These are phyloP conservation scores for Sarcophaga rosellei DNA, from an alignment of 2,888 invertebrate genomes.

Conservation along the genomic window DNA sequence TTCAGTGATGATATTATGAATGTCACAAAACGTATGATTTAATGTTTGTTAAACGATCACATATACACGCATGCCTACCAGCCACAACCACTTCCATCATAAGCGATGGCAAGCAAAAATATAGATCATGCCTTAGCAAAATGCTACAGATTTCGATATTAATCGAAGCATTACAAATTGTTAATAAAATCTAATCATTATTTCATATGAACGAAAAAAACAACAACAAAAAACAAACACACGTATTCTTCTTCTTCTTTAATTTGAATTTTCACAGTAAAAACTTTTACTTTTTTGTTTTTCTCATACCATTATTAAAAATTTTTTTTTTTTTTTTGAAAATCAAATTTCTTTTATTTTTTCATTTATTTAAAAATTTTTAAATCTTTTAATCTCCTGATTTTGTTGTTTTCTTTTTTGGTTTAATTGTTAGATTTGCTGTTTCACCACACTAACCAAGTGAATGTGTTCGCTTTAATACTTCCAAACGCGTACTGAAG, in stretches of 20 bases:
- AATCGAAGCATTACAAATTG: constrained; percentile 78
- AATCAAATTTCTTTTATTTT: constrained; percentile 32
- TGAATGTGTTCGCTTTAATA: constrained; percentile 48
- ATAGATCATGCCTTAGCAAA: not conserved
- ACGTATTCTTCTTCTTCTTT: constrained; percentile 6
- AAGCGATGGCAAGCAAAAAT: not conserved
- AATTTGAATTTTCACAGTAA: not conserved
- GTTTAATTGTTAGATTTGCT: constrained; percentile 12
- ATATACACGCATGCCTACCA: not conserved
- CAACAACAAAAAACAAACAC: not conserved
- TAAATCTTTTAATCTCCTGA: constrained; percentile 37
- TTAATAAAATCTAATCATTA: constrained; percentile 74
- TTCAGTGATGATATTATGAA: constrained; percentile 72
- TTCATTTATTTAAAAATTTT: constrained; percentile 5
- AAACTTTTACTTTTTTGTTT: constrained; percentile 57
- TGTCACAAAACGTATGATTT: constrained; percentile 56
- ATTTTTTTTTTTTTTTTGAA: constrained; percentile 27
- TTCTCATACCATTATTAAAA: constrained; percentile 31
- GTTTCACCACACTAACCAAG: constrained; percentile 10
- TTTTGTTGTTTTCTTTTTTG: constrained; percentile 22
- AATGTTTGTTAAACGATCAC: not conserved
- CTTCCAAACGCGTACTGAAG: constrained; percentile 36
- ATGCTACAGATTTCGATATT: constrained; percentile 68
- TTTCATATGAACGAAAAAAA: constrained; percentile 33
- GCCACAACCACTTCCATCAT: not conserved